These are phyloP conservation scores for Phalacrocorax pelagicus DNA, from an alignment of 2,113 vertebrate genomes.

Conservation along the genomic window DNA sequence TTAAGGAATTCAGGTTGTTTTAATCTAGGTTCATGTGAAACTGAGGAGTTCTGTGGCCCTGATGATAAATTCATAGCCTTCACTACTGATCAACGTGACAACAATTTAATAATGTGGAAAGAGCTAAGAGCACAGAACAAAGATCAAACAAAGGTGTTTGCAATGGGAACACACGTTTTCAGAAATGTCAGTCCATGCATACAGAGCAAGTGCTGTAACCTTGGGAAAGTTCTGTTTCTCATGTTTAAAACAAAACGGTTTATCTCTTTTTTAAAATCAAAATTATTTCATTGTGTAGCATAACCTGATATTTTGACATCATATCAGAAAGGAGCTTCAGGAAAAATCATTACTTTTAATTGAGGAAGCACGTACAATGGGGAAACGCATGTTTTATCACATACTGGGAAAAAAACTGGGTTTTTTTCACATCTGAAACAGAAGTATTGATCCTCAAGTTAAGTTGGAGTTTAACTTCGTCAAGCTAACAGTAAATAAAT, in stretches of 20 bases:
- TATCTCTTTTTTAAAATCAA: background rate
- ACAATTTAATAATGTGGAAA: background rate
- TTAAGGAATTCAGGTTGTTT: background rate
- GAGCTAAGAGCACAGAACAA: background rate
- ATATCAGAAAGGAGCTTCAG: background rate
- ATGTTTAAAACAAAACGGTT: background rate
- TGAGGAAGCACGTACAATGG: background rate
- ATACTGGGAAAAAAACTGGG: background rate
- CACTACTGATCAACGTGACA: background rate
- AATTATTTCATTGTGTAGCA: background rate
- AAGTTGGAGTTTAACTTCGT: background rate
- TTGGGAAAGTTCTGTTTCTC: background rate
- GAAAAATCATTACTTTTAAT: background rate
- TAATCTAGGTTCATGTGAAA: background rate
- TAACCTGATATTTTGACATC: background rate
- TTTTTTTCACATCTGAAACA: background rate
- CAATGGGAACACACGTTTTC: background rate
- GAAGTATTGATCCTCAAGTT: background rate
- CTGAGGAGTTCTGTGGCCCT: background rate
- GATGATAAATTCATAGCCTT: background rate
- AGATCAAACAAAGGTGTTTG: background rate
- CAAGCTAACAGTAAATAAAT: background rate
- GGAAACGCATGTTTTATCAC: background rate
- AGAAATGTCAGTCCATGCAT: background rate
- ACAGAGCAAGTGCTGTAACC: background rate